These are phyloP conservation scores for Coregonus sp. DNA, from an alignment of 2,797 vertebrate species.

Conservation along the genomic window DNA sequence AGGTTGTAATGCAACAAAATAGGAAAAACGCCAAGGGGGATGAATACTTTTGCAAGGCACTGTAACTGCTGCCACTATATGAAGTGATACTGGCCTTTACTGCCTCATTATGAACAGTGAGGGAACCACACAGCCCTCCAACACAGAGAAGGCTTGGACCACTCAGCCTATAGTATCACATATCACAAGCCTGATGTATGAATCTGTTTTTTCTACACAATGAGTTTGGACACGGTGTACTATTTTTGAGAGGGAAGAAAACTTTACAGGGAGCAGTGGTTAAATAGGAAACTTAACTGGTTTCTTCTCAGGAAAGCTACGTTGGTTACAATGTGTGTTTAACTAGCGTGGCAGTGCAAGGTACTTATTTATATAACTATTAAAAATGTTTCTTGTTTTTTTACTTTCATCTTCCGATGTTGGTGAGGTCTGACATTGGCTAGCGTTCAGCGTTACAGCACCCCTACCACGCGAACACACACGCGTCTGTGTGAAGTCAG, in stretches of 20 bases:
- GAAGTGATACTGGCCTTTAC: not conserved
- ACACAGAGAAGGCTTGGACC: not conserved
- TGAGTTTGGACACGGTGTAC: conserved; percentile 27
- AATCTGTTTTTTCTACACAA: conserved; percentile 15
- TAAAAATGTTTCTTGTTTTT: not conserved
- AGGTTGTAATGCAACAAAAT: too few relatives aligned
- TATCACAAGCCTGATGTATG: conserved; percentile 19
- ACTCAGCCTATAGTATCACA: conserved; percentile 13
- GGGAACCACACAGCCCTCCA: not conserved
- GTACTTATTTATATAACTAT: conserved; percentile 12
- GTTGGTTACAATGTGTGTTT: conserved; percentile 21
- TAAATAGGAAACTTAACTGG: conserved; percentile 37
- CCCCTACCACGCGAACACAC: not conserved
- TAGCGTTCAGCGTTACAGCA: not conserved
- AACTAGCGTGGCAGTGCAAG: conserved; percentile 15
- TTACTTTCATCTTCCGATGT: not conserved
- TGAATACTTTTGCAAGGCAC: too few relatives aligned
- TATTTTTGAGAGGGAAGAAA: conserved; percentile 17
- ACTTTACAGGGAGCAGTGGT: conserved; percentile 31
- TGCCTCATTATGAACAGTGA: not conserved
- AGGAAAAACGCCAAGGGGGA: too few relatives aligned
- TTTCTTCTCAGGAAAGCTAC: conserved; percentile 35
- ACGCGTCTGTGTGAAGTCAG: not conserved
- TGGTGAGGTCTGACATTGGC: not conserved
- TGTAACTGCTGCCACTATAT: not conserved